These are phyloP conservation scores for Momotus momota DNA, from an alignment of 2,797 vertebrate genomes.

Conservation along the genomic window DNA sequence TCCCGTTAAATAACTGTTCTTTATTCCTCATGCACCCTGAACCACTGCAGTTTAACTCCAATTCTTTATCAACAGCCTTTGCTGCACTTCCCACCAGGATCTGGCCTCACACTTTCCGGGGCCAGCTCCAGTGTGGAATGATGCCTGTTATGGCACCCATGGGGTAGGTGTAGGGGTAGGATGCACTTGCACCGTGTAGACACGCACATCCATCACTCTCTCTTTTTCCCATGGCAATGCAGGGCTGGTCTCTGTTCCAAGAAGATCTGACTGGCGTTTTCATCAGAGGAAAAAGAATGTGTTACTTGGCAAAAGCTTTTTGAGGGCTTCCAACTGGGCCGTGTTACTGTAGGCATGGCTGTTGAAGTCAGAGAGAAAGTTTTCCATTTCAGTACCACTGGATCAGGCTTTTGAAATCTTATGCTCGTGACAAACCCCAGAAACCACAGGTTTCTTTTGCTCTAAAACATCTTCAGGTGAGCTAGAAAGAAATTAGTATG, in stretches of 20 bases:
- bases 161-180: background rate
- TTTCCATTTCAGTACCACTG: background rate
- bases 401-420: background rate
- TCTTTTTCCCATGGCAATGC: background rate
- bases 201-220: accelerated
- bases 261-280: background rate
- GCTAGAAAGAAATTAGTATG: background rate
- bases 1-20: background rate
- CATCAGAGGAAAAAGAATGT: background rate
- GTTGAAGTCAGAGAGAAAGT: background rate
- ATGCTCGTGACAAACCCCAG: background rate
- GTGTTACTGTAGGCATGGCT: background rate
- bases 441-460: background rate
- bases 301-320: background rate
- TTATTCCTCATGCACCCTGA: background rate
- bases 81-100: background rate
- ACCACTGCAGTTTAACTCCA: background rate
- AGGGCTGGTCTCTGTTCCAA: background rate
- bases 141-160: background rate
- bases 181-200: too few species aligned
- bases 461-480: background rate
- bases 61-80: background rate
- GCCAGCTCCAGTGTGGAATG: background rate
- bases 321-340: background rate
- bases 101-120: accelerated